A percentile compares a stretch with the other conserved stretches of the same genome.
Conservation (phyloP, 1,140 invertebrate species). For the Zaprionus gabonicus region DNA sequence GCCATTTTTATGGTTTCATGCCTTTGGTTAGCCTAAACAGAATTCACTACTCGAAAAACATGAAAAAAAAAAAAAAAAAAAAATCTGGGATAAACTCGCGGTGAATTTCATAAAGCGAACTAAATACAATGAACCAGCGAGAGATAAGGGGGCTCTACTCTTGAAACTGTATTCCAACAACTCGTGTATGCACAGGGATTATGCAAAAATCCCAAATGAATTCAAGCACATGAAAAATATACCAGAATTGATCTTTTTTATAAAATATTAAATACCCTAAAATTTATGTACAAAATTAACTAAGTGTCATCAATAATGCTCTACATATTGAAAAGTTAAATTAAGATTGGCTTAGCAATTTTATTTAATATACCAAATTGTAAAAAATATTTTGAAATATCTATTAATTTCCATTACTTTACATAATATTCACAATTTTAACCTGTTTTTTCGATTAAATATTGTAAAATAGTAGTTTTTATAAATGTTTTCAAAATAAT, state of each 20-base stretch:
- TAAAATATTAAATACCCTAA: neutral
- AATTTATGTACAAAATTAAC: no score
- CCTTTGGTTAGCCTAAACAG: slow-evolving; percentile 58
- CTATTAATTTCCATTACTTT: no score
- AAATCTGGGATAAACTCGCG: slow-evolving; percentile 13
- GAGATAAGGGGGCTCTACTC: neutral
- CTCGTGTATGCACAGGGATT: neutral
- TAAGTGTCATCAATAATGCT: no score
- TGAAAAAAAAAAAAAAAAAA: slow-evolving; percentile 5
- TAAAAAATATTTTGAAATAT: no score
- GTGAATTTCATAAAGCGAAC: slow-evolving; percentile 50
- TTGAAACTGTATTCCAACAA: neutral
- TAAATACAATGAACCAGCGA: slow-evolving; percentile 26
- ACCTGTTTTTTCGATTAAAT: no score
- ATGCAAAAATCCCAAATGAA: neutral
- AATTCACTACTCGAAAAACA: slow-evolving; percentile 20
- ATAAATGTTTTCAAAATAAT: no score
- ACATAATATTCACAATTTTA: no score
- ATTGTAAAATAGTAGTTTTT: no score
- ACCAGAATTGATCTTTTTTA: no score
- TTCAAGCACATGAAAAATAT: neutral
- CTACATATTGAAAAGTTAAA: no score
- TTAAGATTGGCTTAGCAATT: no score
- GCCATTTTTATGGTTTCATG: slow-evolving; percentile 83
- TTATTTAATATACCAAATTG: no score